phyloP scores from a whole-genome alignment of 1,140 invertebrate genomes.

The Thalassaphorura encarpata region DNA sequence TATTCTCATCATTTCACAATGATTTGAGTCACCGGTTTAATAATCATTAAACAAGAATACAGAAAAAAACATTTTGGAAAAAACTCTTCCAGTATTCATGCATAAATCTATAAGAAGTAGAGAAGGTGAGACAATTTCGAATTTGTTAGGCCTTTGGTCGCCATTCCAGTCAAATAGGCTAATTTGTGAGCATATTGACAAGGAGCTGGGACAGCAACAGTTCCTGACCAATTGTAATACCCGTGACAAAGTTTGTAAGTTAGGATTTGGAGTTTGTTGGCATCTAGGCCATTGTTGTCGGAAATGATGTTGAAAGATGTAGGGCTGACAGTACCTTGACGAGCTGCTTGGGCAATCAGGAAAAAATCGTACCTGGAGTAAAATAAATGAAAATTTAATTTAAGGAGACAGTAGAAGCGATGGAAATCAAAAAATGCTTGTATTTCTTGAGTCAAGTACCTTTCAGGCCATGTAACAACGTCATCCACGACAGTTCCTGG shows the following conservation, averaged over 20 bases:
- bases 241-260: conserved; percentile 71
- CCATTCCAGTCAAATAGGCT: conserved; percentile 58
- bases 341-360: conserved; percentile 61
- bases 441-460: no score
- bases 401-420: not conserved
- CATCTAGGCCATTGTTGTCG: conserved; percentile 47
- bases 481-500: conserved; percentile 50
- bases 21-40: no score
- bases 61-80: no score
- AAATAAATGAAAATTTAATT: not conserved
- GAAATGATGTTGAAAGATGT: conserved; percentile 67
- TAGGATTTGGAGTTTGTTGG: conserved; percentile 59
- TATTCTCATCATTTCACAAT: no score
- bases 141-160: not conserved
- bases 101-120: not conserved
- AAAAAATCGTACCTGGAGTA: conserved; percentile 65
- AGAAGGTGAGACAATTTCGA: not conserved
- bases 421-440: conserved; percentile 56
- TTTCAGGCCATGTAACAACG: conserved; percentile 52
- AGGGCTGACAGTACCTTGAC: conserved; percentile 68
- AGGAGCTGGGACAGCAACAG: conserved; percentile 61
- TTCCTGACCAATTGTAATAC: conserved; percentile 64
- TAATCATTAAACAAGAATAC: no score
- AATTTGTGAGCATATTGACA: conserved; percentile 80
- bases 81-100: no score